A percentile compares a stretch with the other conserved stretches of the same genome.
These are phyloP conservation scores for Esox lucius DNA, from an alignment of 2,797 vertebrate species.

Conservation along the genomic window DNA sequence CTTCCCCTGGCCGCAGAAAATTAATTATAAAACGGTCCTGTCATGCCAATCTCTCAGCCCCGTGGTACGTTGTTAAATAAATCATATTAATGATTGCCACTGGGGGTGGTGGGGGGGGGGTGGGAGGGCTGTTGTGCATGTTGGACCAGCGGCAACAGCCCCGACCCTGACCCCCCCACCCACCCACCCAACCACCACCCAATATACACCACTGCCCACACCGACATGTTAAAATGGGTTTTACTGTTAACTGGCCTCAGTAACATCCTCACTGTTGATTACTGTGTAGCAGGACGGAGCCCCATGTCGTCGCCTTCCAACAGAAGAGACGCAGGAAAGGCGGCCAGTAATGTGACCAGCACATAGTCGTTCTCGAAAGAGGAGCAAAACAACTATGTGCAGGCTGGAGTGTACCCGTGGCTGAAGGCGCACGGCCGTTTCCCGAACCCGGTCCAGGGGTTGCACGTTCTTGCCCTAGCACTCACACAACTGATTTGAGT, in stretches of 20 bases:
- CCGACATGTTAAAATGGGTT: slow-evolving; percentile 45
- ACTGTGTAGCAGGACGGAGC: slow-evolving; percentile 42
- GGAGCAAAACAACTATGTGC: background rate
- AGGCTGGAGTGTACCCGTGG: background rate
- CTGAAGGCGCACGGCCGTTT: too few species aligned
- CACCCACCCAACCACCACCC: slow-evolving; percentile 16
- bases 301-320: background rate
- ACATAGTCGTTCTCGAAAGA: background rate
- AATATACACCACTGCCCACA: slow-evolving; percentile 37
- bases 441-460: too few species aligned
- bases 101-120: too few species aligned
- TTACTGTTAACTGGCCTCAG: slow-evolving; percentile 39
- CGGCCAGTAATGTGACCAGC: background rate
- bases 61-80: slow-evolving; percentile 76
- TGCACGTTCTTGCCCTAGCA: too few species aligned
- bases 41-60: slow-evolving; percentile 77
- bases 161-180: slow-evolving; percentile 46
- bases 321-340: background rate
- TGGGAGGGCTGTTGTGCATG: slow-evolving; percentile 35
- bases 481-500: too few species aligned
- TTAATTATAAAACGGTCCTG: slow-evolving; percentile 79
- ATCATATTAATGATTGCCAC: slow-evolving; percentile 75
- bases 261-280: slow-evolving; percentile 56
- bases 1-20: slow-evolving; percentile 70
- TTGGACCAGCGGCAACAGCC: slow-evolving; percentile 54